phyloP scores from a whole-genome alignment of 2,888 invertebrate genomes.

The Morpho deidamia region DNA sequence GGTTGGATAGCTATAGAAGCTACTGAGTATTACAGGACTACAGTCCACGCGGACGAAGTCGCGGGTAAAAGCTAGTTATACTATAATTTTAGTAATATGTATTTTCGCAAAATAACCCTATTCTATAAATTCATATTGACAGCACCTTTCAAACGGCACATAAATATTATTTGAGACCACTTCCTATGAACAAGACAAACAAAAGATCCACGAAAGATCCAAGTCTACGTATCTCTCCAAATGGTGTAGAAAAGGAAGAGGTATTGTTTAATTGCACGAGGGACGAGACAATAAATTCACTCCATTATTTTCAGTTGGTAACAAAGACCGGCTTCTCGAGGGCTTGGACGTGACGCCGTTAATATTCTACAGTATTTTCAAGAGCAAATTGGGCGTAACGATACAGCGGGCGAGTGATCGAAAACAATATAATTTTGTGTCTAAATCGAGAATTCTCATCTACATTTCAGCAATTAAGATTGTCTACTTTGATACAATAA shows the following conservation, averaged over 20 bases:
- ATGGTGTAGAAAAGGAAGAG: background rate
- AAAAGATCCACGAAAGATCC: constrained; percentile 6
- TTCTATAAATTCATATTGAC: too few relatives aligned
- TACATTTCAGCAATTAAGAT: too few relatives aligned
- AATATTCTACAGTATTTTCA: constrained; percentile 10
- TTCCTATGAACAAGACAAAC: background rate
- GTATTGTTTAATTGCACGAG: constrained; percentile 16
- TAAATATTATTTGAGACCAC: too few relatives aligned
- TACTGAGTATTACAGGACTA: too few relatives aligned
- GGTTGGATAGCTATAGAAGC: too few relatives aligned
- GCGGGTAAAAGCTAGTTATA: too few relatives aligned
- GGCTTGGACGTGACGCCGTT: constrained; percentile 8
- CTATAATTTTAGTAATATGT: too few relatives aligned
- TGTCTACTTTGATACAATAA: too few relatives aligned
- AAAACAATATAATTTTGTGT: background rate
- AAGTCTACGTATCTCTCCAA: constrained; percentile 1
- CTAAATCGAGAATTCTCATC: background rate
- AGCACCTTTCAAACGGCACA: too few relatives aligned
- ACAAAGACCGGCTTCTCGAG: constrained; percentile 15
- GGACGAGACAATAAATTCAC: constrained; percentile 21
- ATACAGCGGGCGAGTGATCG: too few relatives aligned
- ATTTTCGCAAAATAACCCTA: too few relatives aligned
- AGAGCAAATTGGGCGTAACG: background rate
- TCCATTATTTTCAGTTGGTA: constrained; percentile 19
- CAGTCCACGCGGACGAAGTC: too few relatives aligned